phyloP scores from a whole-genome alignment of 2,888 invertebrate genomes.

The Brachyptera putata region DNA sequence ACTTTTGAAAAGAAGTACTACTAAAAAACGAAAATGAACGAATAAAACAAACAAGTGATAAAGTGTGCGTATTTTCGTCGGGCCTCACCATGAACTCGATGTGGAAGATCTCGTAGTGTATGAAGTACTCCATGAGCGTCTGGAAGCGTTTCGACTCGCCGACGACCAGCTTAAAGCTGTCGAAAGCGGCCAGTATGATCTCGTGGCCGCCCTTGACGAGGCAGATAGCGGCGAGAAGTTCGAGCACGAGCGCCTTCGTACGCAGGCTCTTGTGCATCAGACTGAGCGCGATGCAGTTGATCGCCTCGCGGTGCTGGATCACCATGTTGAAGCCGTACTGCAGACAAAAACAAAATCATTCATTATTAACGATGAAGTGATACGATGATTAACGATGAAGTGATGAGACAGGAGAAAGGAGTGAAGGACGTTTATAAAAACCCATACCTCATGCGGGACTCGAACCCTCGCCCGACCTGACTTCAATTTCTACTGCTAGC shows the following conservation, averaged over 20 bases:
- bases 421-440: no score
- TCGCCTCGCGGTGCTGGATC: constrained; percentile 95
- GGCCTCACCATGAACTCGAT: constrained; percentile 97
- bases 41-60: no score
- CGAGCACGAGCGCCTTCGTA: constrained; percentile 95
- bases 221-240: constrained; percentile 96
- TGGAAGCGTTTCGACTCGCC: constrained; percentile 86
- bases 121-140: constrained; percentile 96
- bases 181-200: constrained; percentile 94
- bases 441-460: no score
- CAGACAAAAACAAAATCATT: no score
- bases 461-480: no score
- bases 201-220: constrained; percentile 99
- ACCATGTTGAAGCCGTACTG: constrained; percentile 99
- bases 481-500: no score
- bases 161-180: constrained; percentile 93
- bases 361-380: no score
- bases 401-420: no score
- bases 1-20: no score
- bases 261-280: constrained; percentile 94
- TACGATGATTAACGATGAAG: no score
- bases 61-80: no score
- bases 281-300: constrained; percentile 96
- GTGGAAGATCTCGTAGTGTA: constrained; percentile 93
- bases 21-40: no score